A percentile compares a stretch with the other conserved stretches of the same genome.
These are phyloP conservation scores for Furnarius figulus DNA, from an alignment of 2,113 vertebrate species.

Conservation along the genomic window DNA sequence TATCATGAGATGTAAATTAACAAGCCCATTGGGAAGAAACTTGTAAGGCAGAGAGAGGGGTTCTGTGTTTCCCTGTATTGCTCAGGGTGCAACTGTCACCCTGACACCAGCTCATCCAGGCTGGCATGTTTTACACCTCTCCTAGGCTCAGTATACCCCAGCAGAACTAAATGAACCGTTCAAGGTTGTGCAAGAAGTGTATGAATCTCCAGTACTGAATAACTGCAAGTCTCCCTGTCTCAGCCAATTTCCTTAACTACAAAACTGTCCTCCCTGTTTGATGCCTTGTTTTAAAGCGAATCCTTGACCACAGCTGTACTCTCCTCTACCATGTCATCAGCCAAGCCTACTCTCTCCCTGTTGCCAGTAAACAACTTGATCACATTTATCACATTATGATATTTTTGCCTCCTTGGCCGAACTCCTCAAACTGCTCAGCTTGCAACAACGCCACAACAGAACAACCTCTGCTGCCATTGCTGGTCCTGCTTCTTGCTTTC, in stretches of 20 bases:
- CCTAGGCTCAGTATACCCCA: neutral
- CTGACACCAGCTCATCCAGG: neutral
- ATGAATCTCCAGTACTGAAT: neutral
- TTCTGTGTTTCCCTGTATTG: neutral
- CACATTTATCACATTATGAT: neutral
- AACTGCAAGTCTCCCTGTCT: neutral
- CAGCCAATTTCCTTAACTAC: constrained; percentile 4
- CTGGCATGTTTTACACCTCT: neutral
- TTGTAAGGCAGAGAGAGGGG: neutral
- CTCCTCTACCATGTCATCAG: neutral
- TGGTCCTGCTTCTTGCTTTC: neutral
- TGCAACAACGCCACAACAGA: neutral
- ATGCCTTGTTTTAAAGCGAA: neutral
- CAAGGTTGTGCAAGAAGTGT: neutral
- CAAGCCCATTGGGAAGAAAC: neutral
- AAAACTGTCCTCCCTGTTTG: neutral
- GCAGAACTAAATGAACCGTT: neutral
- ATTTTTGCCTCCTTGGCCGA: constrained; percentile 10
- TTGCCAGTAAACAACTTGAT: neutral
- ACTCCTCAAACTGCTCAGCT: neutral
- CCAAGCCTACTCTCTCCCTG: neutral
- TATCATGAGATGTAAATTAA: neutral
- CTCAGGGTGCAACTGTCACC: neutral
- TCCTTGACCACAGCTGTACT: neutral
- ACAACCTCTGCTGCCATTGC: neutral